These are phyloP conservation scores for Trididemnum miniatum DNA, from an alignment of 23 tunicate genomes.

Conservation along the genomic window DNA sequence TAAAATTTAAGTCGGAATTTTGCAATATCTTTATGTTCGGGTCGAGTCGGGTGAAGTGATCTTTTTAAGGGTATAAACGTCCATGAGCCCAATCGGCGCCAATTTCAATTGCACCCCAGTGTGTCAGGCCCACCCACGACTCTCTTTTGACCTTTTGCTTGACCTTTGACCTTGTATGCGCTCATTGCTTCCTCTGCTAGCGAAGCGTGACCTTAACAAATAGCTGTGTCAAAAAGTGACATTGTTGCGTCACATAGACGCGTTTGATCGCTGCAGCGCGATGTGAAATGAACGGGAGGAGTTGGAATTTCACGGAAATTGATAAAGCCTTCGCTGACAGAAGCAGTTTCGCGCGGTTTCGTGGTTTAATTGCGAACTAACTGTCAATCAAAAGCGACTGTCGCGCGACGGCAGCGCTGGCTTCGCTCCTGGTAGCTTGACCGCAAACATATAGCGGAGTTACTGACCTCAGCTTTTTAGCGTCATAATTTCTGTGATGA, in stretches of 20 bases:
- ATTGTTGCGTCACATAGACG: neutral
- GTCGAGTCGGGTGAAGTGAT: too few relatives aligned
- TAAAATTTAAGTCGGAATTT: too few relatives aligned
- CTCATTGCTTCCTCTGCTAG: neutral
- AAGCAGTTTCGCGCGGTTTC: neutral
- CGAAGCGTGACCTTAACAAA: neutral
- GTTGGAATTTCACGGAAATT: neutral
- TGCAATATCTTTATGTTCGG: too few relatives aligned
- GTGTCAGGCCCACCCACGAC: neutral
- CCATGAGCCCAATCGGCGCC: neutral
- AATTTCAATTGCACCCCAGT: neutral
- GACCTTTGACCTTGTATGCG: too few relatives aligned
- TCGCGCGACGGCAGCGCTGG: too few relatives aligned
- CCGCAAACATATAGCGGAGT: too few relatives aligned
- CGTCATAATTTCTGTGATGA: too few relatives aligned
- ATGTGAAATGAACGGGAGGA: neutral
- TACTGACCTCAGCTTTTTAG: too few relatives aligned
- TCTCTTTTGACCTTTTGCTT: neutral
- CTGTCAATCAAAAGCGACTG: too few relatives aligned
- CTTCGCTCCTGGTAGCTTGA: too few relatives aligned
- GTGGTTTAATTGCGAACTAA: too few relatives aligned
- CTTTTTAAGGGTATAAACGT: too few relatives aligned
- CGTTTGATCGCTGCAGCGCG: neutral
- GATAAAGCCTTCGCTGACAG: neutral
- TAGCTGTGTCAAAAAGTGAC: neutral